These are phyloP conservation scores for Syncerus caffer DNA, from an alignment of 2,797 vertebrate genomes.

Conservation along the genomic window DNA sequence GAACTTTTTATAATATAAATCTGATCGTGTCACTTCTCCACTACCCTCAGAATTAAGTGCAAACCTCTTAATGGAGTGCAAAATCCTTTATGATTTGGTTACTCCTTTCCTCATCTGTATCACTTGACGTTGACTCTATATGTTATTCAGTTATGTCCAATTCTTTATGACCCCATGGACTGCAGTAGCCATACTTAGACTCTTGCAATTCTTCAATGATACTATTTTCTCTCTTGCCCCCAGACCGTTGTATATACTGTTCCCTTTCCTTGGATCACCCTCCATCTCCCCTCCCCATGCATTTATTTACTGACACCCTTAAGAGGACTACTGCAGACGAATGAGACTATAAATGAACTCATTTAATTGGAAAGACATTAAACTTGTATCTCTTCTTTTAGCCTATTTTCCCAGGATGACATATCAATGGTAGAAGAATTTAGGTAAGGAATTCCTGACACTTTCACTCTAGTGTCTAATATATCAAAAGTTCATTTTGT, in stretches of 20 bases:
- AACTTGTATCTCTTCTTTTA: neutral
- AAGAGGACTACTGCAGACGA: neutral
- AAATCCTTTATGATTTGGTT: too few species aligned
- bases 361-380: neutral
- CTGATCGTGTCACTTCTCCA: neutral
- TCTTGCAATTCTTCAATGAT: neutral
- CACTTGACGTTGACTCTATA: too few species aligned
- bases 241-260: neutral
- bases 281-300: neutral
- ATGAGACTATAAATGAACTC: neutral
- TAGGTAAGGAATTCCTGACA: neutral
- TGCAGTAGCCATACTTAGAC: neutral
- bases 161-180: too few species aligned
- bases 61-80: neutral
- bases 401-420: neutral
- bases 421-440: neutral
- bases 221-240: neutral
- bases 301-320: neutral
- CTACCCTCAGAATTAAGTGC: neutral
- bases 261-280: neutral
- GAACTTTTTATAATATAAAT: neutral
- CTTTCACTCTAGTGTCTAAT: neutral
- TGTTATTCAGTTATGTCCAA: too few species aligned
- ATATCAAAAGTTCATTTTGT: neutral
- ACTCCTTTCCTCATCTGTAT: too few species aligned